Percentiles rank a stretch among this genome's conserved stretches.
Conservation (phyloP, 2,113 vertebrate species). For the Hippocampus barbouri region DNA sequence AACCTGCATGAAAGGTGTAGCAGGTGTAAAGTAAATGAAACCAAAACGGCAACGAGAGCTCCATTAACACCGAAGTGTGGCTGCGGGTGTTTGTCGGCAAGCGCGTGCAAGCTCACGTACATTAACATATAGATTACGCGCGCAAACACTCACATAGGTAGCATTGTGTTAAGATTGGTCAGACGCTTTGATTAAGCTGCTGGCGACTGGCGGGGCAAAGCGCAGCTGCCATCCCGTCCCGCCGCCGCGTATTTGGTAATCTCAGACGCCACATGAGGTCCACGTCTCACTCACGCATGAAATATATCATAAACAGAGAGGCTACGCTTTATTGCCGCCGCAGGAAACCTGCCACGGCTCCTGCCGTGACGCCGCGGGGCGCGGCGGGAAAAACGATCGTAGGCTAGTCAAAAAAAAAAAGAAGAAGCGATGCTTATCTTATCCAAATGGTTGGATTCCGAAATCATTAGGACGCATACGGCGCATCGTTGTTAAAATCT, state of each 20-base stretch:
- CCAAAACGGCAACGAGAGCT: neutral
- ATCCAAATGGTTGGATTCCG: slow-evolving; percentile 7
- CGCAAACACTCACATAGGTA: slow-evolving; percentile 19
- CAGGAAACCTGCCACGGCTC: slow-evolving; percentile 45
- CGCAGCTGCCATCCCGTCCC: slow-evolving; percentile 57
- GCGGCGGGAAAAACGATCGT: slow-evolving; percentile 7
- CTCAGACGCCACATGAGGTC: slow-evolving; percentile 58
- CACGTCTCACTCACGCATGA: slow-evolving; percentile 53
- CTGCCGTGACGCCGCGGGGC: slow-evolving; percentile 28
- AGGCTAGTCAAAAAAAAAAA: slow-evolving; percentile 9
- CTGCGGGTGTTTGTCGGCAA: slow-evolving; percentile 12
- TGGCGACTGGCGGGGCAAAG: slow-evolving; percentile 51
- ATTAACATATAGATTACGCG: slow-evolving; percentile 35
- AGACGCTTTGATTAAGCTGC: slow-evolving; percentile 68
- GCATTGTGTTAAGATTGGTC: slow-evolving; percentile 49
- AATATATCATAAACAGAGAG: slow-evolving; percentile 59
- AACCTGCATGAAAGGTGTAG: neutral
- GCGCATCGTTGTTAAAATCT: slow-evolving; percentile 16
- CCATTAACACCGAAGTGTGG: slow-evolving; percentile 8
- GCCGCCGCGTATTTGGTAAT: slow-evolving; percentile 61
- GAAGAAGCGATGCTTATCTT: slow-evolving; percentile 16
- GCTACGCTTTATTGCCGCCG: slow-evolving; percentile 37
- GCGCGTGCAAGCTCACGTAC: slow-evolving; percentile 10
- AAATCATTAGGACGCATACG: slow-evolving; percentile 11
- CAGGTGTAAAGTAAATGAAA: neutral